Percentiles rank a stretch among this genome's conserved stretches.
These are phyloP conservation scores for Tenthredo livida DNA, from an alignment of 2,888 invertebrate genomes.

Conservation along the genomic window DNA sequence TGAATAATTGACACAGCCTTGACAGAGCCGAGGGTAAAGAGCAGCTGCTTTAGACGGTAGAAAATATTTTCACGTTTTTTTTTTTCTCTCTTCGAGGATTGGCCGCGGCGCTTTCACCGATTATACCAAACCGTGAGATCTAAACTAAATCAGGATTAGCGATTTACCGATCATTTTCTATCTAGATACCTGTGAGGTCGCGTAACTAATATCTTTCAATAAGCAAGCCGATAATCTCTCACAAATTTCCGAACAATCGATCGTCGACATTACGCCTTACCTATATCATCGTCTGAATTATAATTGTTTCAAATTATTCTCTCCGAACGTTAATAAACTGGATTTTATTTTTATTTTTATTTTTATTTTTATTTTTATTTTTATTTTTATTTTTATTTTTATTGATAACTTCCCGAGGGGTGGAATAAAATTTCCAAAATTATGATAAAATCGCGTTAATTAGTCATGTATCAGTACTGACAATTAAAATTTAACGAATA, in stretches of 20 bases:
- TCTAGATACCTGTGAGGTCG: too few species aligned
- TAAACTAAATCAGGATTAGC: not conserved
- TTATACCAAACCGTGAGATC: not conserved
- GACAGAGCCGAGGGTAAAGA: not conserved
- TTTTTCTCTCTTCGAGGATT: not conserved
- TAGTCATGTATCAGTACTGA: too few species aligned
- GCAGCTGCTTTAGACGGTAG: not conserved
- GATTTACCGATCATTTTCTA: not conserved
- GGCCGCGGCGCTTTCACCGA: not conserved
- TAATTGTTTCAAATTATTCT: not conserved
- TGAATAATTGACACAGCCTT: constrained; percentile 36
- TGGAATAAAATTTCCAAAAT: not conserved
- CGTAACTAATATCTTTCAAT: not conserved
- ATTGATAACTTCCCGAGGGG: not conserved
- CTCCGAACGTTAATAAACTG: not conserved
- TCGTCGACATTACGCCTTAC: not conserved
- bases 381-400: not conserved
- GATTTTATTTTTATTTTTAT: not conserved
- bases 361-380: not conserved
- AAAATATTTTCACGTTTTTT: not conserved
- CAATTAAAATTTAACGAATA: not conserved
- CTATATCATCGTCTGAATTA: not conserved
- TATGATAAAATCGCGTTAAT: not conserved
- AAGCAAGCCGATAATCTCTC: not conserved
- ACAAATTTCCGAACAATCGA: not conserved